Base-by-base conservation (phyloP, 2,797 vertebrate species). In the Myoxocephalus aenaeus region DNA sequence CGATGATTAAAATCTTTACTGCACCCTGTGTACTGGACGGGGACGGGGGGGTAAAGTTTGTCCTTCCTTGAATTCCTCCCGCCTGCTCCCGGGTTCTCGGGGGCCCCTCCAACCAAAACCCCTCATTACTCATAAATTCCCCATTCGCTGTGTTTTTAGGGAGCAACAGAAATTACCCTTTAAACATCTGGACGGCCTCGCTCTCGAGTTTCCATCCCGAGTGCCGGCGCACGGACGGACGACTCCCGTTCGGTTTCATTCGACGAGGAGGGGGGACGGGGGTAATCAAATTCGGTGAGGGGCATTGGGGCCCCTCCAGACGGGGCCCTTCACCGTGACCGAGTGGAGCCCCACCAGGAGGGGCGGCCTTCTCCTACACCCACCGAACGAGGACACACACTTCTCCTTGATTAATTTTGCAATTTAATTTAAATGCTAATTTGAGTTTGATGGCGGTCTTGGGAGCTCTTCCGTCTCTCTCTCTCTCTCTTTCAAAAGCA, bases 391-490 rank as follows among this genome's bases (percentile, higher is more conserved):
- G 46, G 44, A 78, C 61, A 46, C 50, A 56, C 84, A 73, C 71
- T 44, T 11, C 42, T 70, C 66, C 66, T 63, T 71, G 65, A 87
- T 88, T 79, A 85, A 79, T 72, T 70, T 79, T 73, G 57, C 69
- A 69, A 15, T 84, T 89, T 83, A 48, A 86, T 87, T 81, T 81
- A 89, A 87, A 91, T 89, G 87, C 82, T 88, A 88, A 90, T 91
- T 85, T 73, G 27, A 79, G 54, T 80, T 84, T 79, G 74, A 85
- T 74, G 77, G 68, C 72, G 61, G 83, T 79, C 61, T 80, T 46
- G 73, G 72, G 34, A 81, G 40, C 70, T 80, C 29, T n/a, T 81
- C 44, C 65, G 11, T 78, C 51, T 79, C 50, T 20, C 46, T 48
- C 46, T 82, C 15, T 46, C 44, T 46, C 15, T 44, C 32, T 5